phyloP scores from a whole-genome alignment of 1,140 invertebrate genomes.

The Watersipora subatra region DNA sequence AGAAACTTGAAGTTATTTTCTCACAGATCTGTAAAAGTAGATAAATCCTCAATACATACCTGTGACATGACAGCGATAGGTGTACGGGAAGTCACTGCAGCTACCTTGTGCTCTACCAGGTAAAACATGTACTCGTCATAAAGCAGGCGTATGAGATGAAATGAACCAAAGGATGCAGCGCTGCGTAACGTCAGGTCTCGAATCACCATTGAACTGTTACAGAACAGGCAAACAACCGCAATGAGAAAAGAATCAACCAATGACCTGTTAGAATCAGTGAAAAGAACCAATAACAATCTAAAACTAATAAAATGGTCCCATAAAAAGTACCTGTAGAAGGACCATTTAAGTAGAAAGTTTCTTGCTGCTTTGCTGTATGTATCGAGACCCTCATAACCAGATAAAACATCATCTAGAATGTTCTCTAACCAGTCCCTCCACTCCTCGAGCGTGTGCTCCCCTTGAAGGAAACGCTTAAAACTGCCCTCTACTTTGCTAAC shows the following conservation, averaged over 20 bases:
- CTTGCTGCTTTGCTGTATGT: conserved; percentile 44
- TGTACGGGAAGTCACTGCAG: conserved; percentile 71
- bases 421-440: conserved; percentile 89
- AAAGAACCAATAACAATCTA: not conserved
- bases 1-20: not conserved
- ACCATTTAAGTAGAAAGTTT: conserved; percentile 90
- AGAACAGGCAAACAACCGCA: not conserved
- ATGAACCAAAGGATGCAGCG: conserved; percentile 94
- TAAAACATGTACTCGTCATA: conserved; percentile 99
- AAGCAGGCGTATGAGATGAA: conserved; percentile 89
- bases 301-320: not conserved
- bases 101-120: conserved; percentile 90
- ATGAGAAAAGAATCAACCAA: not conserved
- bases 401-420: conserved; percentile 64
- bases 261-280: not conserved
- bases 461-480: conserved; percentile 75
- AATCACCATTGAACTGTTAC: conserved; percentile 81
- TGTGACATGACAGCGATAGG: conserved; percentile 68
- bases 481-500: conserved; percentile 71
- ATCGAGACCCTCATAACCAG: conserved; percentile 57
- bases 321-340: conserved; percentile 66
- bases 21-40: not conserved
- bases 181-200: conserved; percentile 83
- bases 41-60: not conserved
- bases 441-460: conserved; percentile 79